phyloP scores from a whole-genome alignment of 2,113 vertebrate genomes.

The Sula dactylatra region DNA sequence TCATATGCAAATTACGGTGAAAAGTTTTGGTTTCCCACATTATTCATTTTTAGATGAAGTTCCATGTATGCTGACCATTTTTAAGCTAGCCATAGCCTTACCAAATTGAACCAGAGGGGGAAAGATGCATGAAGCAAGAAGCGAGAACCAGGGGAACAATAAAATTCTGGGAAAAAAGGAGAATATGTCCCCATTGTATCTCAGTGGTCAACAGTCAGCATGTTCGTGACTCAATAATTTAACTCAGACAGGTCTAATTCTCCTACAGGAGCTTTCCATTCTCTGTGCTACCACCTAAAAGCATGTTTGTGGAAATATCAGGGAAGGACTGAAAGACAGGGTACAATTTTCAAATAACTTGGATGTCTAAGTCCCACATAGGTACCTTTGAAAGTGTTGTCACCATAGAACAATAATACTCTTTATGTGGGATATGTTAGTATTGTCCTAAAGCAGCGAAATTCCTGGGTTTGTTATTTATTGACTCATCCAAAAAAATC shows the following conservation, averaged over 20 bases:
- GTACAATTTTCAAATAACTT: neutral
- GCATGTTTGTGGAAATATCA: neutral
- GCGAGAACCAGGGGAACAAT: neutral
- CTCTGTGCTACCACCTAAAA: neutral
- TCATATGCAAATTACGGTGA: neutral
- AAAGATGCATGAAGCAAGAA: neutral
- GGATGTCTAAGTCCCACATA: neutral
- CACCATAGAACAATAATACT: neutral
- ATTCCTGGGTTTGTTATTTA: neutral
- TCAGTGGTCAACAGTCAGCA: neutral
- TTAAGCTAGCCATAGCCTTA: neutral
- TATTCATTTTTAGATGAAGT: neutral
- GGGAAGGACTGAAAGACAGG: neutral
- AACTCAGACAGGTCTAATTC: neutral
- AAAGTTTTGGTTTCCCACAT: neutral
- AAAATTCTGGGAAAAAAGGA: neutral
- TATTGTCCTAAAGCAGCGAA: neutral
- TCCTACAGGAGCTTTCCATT: neutral
- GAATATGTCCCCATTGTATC: neutral
- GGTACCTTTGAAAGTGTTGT: neutral
- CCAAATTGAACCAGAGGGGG: neutral
- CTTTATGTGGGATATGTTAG: neutral
- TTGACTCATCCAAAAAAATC: neutral
- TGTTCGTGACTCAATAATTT: neutral
- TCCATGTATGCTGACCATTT: neutral